Base-by-base conservation (phyloP, 1,140 invertebrate genomes). In the Penaeus chinensis region DNA sequence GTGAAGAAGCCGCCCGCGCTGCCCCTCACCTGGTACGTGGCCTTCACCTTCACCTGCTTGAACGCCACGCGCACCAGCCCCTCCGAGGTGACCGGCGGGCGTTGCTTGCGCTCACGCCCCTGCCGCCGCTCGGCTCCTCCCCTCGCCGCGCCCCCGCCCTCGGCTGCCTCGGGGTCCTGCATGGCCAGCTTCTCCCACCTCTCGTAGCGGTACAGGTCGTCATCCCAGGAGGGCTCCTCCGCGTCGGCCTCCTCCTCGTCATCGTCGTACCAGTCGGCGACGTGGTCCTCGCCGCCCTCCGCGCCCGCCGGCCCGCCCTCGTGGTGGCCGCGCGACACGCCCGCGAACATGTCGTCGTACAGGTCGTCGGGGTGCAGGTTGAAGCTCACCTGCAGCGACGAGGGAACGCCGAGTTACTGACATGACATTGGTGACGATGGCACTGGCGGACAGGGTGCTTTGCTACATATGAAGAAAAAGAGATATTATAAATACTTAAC, bases 11-110 rank as follows among this genome's bases (percentile, higher is more conserved):
- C 89, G 8, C 85, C 85, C 22, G 89, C 89, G 61, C 80, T 89
- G 76, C 89, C 89, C 74, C 85, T 78, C n/a, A 89, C 89, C 81
- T 87, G 85, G 77, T 89, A 89, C 37, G 71, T 84, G 65, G 89
- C 85, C 74, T 42, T 84, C 47, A 89, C 86, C n/a, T 47, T 79
- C 42, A 89, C 77, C 47, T 87, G 81, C 20, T 74, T 84, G 76
- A 89, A 89, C 8, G 89, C 89, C 54, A 87, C 89, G 27, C 85
- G 47, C n/a, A 89, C 62, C 63, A 89, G 61, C 2, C 89, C 89
- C 69, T 84, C 82, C 24, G 71, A 27, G 20, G 82, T 54, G 42
- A 27, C 82, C 20, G 81, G 78, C 27, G 60, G 61, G 13, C 76
- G 66, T 42, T 69, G 60, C 65, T 63, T 20, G 81, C 60, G 18